Evolutionary conservation across 2,888 invertebrate species (phyloP).

Genomic region (Ischnus inquisitorius): DNA sequence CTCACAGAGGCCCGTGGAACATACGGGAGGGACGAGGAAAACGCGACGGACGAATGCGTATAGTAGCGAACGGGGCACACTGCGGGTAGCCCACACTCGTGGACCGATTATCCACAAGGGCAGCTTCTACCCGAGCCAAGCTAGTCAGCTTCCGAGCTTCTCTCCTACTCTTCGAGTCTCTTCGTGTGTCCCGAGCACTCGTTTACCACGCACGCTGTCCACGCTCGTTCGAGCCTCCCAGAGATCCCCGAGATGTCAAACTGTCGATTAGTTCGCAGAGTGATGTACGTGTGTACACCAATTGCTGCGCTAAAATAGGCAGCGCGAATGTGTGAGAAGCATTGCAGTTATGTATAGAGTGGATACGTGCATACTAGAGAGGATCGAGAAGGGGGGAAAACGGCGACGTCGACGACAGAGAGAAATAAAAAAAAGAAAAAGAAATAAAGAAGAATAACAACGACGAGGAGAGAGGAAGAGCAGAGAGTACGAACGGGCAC

Average conservation of each 20-base stretch:
- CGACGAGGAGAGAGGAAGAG: constrained; percentile 27
- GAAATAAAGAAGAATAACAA: constrained; percentile 9
- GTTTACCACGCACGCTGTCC: constrained; percentile 1
- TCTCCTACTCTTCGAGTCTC: constrained; percentile 2
- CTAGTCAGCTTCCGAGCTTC: constrained; percentile 22
- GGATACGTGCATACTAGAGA: background rate
- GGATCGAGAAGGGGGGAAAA: constrained; percentile 2
- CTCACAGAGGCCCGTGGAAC: constrained; percentile 16
- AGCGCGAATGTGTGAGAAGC: background rate
- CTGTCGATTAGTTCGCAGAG: constrained; percentile 20
- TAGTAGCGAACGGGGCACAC: constrained; percentile 76
- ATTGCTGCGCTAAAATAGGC: background rate
- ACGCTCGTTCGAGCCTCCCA: background rate
- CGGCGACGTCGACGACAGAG: background rate
- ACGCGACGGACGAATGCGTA: constrained; percentile 45
- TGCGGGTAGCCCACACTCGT: constrained; percentile 81
- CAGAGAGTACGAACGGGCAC: constrained; percentile 55
- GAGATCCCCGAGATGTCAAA: constrained; percentile 29
- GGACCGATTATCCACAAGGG: constrained; percentile 50
- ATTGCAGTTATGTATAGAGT: background rate
- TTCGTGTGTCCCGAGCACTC: background rate
- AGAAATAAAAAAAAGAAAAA: constrained; percentile 22
- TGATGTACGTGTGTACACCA: constrained; percentile 9
- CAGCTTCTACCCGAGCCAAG: constrained; percentile 41
- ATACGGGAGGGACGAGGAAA: constrained; percentile 62